These are phyloP conservation scores for Siniperca chuatsi DNA, from an alignment of 2,113 vertebrate genomes.

Conservation along the genomic window DNA sequence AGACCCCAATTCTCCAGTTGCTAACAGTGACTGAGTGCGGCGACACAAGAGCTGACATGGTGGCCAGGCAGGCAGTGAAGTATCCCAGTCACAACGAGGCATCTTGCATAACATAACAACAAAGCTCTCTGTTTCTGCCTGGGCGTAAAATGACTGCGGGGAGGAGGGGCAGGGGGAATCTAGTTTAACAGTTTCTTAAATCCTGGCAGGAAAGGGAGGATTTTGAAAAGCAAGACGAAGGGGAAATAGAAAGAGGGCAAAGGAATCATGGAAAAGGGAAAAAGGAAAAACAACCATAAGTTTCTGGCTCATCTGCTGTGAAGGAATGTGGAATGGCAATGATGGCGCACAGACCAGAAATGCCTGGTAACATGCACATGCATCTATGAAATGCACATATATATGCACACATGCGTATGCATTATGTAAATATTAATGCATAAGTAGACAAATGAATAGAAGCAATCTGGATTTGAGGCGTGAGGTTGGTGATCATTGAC, in stretches of 20 bases:
- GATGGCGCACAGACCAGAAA: slow-evolving; percentile 2
- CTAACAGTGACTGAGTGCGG: slow-evolving; percentile 59
- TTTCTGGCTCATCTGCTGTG: slow-evolving; percentile 25
- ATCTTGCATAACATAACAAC: slow-evolving; percentile 68
- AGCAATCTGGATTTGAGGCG: slow-evolving; percentile 20
- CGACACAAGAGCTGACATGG: slow-evolving; percentile 47
- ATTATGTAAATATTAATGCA: slow-evolving; percentile 41
- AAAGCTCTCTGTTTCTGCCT: slow-evolving; percentile 57
- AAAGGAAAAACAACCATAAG: background rate
- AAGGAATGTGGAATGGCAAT: background rate
- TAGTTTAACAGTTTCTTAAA: slow-evolving; percentile 56
- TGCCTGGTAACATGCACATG: background rate
- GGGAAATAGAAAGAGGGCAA: slow-evolving; percentile 16
- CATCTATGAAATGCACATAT: background rate
- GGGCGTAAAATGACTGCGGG: slow-evolving; percentile 29
- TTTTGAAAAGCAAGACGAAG: slow-evolving; percentile 25
- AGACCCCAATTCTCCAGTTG: slow-evolving; percentile 53
- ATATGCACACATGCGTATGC: background rate
- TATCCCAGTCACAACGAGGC: slow-evolving; percentile 47
- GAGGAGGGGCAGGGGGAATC: background rate
- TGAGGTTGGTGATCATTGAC: background rate
- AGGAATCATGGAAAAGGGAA: slow-evolving; percentile 17
- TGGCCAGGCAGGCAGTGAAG: slow-evolving; percentile 56
- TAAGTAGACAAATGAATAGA: slow-evolving; percentile 22
- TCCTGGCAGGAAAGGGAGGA: slow-evolving; percentile 39